Evolutionary conservation across 37 sponge, comb jelly and placozoan species (phyloP).

Genomic region (Spongilla lacustris): DNA sequence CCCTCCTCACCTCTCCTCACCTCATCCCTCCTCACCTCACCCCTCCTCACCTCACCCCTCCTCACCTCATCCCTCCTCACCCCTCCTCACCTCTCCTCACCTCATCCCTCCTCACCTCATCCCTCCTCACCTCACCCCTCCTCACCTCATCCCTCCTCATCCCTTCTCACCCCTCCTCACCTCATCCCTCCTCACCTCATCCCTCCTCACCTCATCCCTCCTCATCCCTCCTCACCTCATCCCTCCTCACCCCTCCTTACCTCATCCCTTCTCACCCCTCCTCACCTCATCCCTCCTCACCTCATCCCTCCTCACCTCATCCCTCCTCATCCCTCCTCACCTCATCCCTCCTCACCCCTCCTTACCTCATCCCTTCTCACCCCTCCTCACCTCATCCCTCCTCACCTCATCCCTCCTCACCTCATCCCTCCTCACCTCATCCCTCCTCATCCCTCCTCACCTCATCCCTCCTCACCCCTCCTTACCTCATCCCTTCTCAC

Average conservation of each 20-base stretch:
- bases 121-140: neutral
- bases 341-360: neutral
- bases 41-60: neutral
- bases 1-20: neutral
- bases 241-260: constrained; percentile 16
- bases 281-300: neutral
- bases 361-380: neutral
- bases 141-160: neutral
- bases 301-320: neutral
- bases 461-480: neutral
- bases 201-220: constrained; percentile 32
- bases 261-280: constrained; percentile 9
- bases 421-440: neutral
- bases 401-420: too few relatives aligned
- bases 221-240: neutral
- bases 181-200: constrained; percentile 26
- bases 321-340: too few relatives aligned
- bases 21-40: neutral
- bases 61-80: neutral
- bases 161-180: neutral
- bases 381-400: neutral
- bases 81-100: neutral
- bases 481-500: constrained; percentile 14
- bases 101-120: neutral
- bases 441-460: neutral